Conservation (phyloP, 2,888 invertebrate species). For the Cheilosia variabilis region DNA sequence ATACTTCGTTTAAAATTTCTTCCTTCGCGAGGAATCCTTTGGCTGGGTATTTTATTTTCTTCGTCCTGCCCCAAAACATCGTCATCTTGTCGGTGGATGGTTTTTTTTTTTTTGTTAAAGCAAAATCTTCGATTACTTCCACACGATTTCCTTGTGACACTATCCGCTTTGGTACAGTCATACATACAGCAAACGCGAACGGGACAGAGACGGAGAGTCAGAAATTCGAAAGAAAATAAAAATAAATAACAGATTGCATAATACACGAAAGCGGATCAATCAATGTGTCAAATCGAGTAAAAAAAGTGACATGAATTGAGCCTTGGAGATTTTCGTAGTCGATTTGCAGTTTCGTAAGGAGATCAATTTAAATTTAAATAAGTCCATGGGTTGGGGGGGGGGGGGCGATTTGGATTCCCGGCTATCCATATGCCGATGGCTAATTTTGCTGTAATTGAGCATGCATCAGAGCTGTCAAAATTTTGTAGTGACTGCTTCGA, state of each 20-base stretch:
- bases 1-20: conserved; percentile 71
- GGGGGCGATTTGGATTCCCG: too few relatives aligned
- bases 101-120: conserved; percentile 29
- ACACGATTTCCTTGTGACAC: conserved; percentile 75
- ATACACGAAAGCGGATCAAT: conserved; percentile 77
- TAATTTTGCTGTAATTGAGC: too few relatives aligned
- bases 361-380: background rate
- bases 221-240: conserved; percentile 32
- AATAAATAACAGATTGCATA: conserved; percentile 70
- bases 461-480: too few relatives aligned
- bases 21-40: conserved; percentile 54
- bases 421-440: too few relatives aligned
- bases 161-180: conserved; percentile 52
- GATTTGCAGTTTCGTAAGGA: conserved; percentile 8
- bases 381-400: too few relatives aligned
- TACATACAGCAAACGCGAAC: conserved; percentile 8
- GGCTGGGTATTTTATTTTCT: conserved; percentile 6
- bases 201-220: background rate
- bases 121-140: conserved; percentile 76
- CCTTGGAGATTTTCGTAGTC: conserved; percentile 18
- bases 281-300: conserved; percentile 79
- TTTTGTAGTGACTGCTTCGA: too few relatives aligned
- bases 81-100: conserved; percentile 31
- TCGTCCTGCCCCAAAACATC: conserved; percentile 16
- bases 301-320: conserved; percentile 72